Evolutionary conservation across 1,140 invertebrate species (phyloP).

Genomic region (Ganaspis sp.): DNA sequence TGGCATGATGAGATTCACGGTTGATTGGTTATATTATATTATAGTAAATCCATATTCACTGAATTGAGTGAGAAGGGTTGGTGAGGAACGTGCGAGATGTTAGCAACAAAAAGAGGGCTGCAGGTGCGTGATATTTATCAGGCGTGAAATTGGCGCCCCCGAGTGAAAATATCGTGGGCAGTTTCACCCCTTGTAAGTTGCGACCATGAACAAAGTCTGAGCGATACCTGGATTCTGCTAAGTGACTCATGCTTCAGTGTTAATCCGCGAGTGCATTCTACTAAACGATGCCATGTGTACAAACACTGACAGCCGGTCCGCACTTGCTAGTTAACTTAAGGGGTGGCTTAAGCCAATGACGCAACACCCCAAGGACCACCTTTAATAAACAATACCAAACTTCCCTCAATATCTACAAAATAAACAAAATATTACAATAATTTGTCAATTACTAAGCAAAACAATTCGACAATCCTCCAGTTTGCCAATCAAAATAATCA

Average conservation of each 20-base stretch:
- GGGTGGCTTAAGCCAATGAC: constrained; percentile 42
- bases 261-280: constrained; percentile 51
- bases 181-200: constrained; percentile 46
- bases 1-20: constrained; percentile 2
- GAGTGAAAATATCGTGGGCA: constrained; percentile 52
- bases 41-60: constrained; percentile 12
- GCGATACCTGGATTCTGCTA: constrained; percentile 32
- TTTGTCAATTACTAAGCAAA: constrained; percentile 3
- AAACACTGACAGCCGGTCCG: constrained; percentile 60
- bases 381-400: constrained; percentile 22
- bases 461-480: neutral
- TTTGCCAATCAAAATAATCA: no score
- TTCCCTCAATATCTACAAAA: neutral
- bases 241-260: constrained; percentile 50
- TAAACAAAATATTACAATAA: neutral
- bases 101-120: constrained; percentile 25
- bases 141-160: constrained; percentile 56
- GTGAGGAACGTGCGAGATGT: constrained; percentile 9
- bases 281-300: constrained; percentile 59
- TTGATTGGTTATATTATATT: neutral
- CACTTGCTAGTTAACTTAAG: constrained; percentile 51
- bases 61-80: constrained; percentile 19
- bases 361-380: constrained; percentile 33
- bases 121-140: constrained; percentile 57
- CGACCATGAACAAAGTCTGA: constrained; percentile 46